Conservation (phyloP, 2,113 vertebrate genomes). For the Brachyhypopomus occidentalis region DNA sequence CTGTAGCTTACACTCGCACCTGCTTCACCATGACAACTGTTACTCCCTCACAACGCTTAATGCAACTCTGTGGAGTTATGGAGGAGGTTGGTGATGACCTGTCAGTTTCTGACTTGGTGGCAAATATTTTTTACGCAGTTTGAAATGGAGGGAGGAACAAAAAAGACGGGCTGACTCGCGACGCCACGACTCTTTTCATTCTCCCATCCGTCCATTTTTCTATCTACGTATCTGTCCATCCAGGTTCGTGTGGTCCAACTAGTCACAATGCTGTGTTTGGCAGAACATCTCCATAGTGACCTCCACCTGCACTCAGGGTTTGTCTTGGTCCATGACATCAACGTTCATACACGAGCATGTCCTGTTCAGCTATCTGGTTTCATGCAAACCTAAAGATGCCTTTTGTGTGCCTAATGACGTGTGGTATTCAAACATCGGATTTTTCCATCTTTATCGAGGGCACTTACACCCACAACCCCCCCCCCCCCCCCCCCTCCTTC, state of each 20-base stretch:
- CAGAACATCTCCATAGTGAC: too few relatives aligned
- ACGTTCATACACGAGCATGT: neutral
- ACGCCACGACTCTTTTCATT: neutral
- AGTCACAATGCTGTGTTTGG: neutral
- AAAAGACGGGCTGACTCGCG: neutral
- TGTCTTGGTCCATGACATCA: neutral
- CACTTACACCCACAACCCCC: neutral
- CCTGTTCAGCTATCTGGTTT: neutral
- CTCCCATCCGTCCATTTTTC: too few relatives aligned
- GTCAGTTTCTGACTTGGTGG: neutral
- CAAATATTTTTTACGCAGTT: neutral
- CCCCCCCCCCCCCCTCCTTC: neutral
- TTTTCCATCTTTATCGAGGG: neutral
- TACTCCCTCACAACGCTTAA: constrained; percentile 4
- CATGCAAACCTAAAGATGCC: neutral
- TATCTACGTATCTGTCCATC: neutral
- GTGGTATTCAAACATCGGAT: neutral
- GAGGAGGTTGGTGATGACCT: neutral
- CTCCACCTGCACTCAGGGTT: too few relatives aligned
- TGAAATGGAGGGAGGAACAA: neutral
- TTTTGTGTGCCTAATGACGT: neutral
- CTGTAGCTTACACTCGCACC: constrained; percentile 15
- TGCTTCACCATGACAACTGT: neutral
- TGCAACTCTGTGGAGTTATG: constrained; percentile 22
- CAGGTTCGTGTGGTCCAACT: neutral